Base-by-base conservation (phyloP, 2,888 invertebrate genomes). In the Saturnia pavonia region DNA sequence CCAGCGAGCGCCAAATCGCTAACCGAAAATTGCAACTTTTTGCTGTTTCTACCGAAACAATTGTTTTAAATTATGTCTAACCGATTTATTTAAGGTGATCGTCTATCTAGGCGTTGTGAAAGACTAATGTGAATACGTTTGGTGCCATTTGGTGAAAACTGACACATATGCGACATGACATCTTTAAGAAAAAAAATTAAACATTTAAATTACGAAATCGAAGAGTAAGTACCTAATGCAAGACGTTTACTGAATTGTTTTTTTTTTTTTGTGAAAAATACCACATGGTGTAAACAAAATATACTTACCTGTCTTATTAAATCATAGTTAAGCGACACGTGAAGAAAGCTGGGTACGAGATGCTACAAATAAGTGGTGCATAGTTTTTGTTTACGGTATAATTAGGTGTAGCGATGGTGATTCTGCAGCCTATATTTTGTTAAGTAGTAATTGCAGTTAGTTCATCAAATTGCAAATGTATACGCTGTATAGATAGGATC, bases 1-100 rank as follows among this genome's bases (percentile, higher is more conserved):
- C 75, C 71, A 76, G 63, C 70, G 68, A 67, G 72, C 75, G 82
- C 82, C 84, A 84, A 82, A 83, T 78, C 76, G 76, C 77, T 75
- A 78, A 80, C 78, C 75, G 78, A 80, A 81, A 83, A 82, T 80
- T 83, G 80, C 75, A 78, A 74, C 76, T 78, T 77, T 74, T 78
- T 82, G 74, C 74, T 78, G 73, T 78, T 84, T 80, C 81, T 83
- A 82, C 77, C 82, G 80, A 67, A 67, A 67, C 70, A 16, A 14
- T 27, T 74, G 78, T 70, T 76, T 77, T 73, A 72, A 74, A 70
- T 67, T 27, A 54, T 9, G 27, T 43, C 54, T 22, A 40, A 48
- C 34, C 48, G 51, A 48, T 51, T 40, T 54, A 70, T 70, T 70
- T 70, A 63, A 27, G 60, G 63, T 27, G 16, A 66, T 65, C 65